These are phyloP conservation scores for Pheucticus melanocephalus DNA, from an alignment of 2,113 vertebrate species.

Conservation along the genomic window DNA sequence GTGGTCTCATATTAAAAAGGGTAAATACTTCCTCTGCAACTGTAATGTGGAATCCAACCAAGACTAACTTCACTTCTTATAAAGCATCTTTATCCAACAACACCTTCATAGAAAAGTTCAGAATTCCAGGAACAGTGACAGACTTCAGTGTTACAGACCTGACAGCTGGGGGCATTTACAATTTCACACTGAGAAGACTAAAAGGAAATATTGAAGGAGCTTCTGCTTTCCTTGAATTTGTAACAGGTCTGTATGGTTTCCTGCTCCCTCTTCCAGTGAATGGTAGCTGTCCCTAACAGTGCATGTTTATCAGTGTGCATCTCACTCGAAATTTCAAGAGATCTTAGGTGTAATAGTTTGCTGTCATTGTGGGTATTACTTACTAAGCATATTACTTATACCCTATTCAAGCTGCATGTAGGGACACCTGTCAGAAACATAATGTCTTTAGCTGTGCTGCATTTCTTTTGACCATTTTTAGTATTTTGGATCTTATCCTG, in stretches of 20 bases:
- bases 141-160: slow-evolving; percentile 73
- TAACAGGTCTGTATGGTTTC: slow-evolving; percentile 69
- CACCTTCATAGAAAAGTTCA: slow-evolving; percentile 63
- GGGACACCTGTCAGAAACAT: neutral
- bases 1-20: slow-evolving; percentile 68
- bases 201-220: slow-evolving; percentile 68
- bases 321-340: neutral
- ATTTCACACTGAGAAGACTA: slow-evolving; percentile 75
- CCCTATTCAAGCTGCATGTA: neutral
- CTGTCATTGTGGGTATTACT: neutral
- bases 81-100: slow-evolving; percentile 75
- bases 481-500: neutral
- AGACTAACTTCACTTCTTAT: slow-evolving; percentile 80
- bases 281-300: neutral
- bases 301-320: neutral
- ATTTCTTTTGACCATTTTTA: neutral
- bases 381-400: neutral
- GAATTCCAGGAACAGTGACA: slow-evolving; percentile 47
- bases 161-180: slow-evolving; percentile 77
- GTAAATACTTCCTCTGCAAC: slow-evolving; percentile 75
- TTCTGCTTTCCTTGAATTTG: slow-evolving; percentile 66
- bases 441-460: neutral
- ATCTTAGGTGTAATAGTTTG: neutral
- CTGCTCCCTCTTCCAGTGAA: neutral
- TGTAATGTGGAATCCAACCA: slow-evolving; percentile 76